phyloP scores from a whole-genome alignment of 2,113 vertebrate genomes.

The Xenus cinereus region DNA sequence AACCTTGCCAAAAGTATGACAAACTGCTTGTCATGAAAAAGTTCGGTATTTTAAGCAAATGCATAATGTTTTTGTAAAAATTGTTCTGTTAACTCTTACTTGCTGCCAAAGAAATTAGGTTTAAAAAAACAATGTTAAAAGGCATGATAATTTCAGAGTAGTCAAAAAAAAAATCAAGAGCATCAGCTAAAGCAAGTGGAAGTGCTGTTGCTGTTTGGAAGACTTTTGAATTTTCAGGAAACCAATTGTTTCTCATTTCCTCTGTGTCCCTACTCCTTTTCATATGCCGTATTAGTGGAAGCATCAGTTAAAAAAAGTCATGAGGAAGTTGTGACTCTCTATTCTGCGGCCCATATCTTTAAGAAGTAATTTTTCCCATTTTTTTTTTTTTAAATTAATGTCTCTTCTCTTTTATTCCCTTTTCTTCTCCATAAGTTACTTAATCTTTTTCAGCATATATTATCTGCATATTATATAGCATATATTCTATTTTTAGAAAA shows the following conservation, averaged over 20 bases:
- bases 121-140: background rate
- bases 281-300: background rate
- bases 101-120: background rate
- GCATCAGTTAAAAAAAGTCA: background rate
- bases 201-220: background rate
- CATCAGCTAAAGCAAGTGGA: background rate
- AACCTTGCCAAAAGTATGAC: slow-evolving; percentile 65
- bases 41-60: slow-evolving; percentile 27
- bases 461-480: background rate
- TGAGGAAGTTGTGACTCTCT: background rate
- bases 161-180: background rate
- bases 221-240: background rate
- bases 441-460: background rate
- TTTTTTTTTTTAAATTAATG: background rate
- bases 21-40: slow-evolving; percentile 29
- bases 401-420: background rate
- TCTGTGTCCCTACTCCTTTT: background rate
- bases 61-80: slow-evolving; percentile 31
- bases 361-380: background rate
- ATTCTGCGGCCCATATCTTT: background rate
- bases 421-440: background rate
- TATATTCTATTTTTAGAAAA: background rate
- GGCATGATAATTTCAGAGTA: background rate
- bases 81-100: slow-evolving; percentile 36
- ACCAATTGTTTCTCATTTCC: background rate